These are phyloP conservation scores for Chelonus insularis DNA, from an alignment of 1,140 invertebrate genomes.

Conservation along the genomic window DNA sequence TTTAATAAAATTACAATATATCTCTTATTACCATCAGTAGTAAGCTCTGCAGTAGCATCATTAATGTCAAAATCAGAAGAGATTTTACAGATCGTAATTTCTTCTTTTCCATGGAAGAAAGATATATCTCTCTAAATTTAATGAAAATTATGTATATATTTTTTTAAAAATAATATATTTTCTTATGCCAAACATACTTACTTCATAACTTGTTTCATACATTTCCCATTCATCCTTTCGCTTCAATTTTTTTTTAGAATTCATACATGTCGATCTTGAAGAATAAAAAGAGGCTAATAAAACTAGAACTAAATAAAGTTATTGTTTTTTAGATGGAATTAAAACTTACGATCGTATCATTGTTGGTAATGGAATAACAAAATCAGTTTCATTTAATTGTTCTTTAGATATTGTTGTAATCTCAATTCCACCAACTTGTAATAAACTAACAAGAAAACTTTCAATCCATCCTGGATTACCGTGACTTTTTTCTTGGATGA, in stretches of 20 bases:
- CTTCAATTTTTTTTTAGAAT: slow-evolving; percentile 21
- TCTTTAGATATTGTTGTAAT: slow-evolving; percentile 50
- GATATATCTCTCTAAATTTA: too few species aligned
- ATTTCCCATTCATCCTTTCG: slow-evolving; percentile 45
- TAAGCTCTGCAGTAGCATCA: slow-evolving; percentile 46
- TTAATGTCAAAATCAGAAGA: slow-evolving; percentile 39
- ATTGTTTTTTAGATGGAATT: slow-evolving; percentile 7
- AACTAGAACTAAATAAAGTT: too few species aligned
- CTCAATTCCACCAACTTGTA: slow-evolving; percentile 59
- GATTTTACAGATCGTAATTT: slow-evolving; percentile 42
- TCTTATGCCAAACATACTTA: too few species aligned
- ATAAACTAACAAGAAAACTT: slow-evolving; percentile 64
- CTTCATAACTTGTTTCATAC: slow-evolving; percentile 49
- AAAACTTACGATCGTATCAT: slow-evolving; percentile 53
- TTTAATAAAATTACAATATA: slow-evolving; percentile 6
- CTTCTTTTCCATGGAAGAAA: slow-evolving; percentile 24
- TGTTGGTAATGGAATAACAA: slow-evolving; percentile 50
- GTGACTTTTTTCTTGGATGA: slow-evolving; percentile 63
- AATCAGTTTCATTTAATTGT: slow-evolving; percentile 44
- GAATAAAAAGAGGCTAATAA: too few species aligned
- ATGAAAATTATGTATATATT: too few species aligned
- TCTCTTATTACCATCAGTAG: slow-evolving; percentile 56
- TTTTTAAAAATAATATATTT: too few species aligned
- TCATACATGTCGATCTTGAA: too few species aligned
- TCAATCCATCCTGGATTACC: slow-evolving; percentile 70